Evolutionary conservation across 2,888 invertebrate species (phyloP).

Genomic region (Tetranychus truncatus): DNA sequence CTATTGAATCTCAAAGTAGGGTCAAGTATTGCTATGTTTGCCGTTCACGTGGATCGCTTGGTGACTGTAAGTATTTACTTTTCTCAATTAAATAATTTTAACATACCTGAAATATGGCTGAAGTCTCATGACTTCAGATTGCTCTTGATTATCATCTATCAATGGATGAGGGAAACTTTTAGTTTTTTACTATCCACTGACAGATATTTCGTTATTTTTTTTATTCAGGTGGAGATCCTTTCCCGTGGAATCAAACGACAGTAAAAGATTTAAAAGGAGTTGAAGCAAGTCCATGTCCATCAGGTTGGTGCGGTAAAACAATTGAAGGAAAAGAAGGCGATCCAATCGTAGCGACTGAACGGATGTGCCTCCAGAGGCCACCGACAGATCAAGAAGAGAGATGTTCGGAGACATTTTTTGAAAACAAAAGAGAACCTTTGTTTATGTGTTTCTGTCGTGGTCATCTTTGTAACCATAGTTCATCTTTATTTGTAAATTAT

Average conservation of each 20-base stretch:
- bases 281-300: conserved; percentile 26
- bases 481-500: background rate
- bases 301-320: conserved; percentile 71
- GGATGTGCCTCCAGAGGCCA: conserved; percentile 64
- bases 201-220: background rate
- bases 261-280: conserved; percentile 38
- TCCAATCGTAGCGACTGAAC: conserved; percentile 65
- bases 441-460: conserved; percentile 80
- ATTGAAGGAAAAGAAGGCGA: conserved; percentile 62
- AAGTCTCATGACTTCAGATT: background rate
- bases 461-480: conserved; percentile 53
- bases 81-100: background rate
- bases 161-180: background rate
- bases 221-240: conserved; percentile 48
- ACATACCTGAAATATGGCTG: background rate
- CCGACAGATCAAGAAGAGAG: conserved; percentile 74
- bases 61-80: conserved; percentile 44
- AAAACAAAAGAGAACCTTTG: conserved; percentile 49
- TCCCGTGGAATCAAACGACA: conserved; percentile 56
- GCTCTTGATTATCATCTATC: background rate
- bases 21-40: conserved; percentile 50
- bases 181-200: background rate
- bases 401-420: conserved; percentile 66
- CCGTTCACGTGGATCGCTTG: conserved; percentile 65
- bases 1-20: conserved; percentile 6